A percentile compares a stretch with the other conserved stretches of the same genome.
Evolutionary conservation across 2,113 vertebrate species (phyloP).

Genomic region (Carollia perspicillata): DNA sequence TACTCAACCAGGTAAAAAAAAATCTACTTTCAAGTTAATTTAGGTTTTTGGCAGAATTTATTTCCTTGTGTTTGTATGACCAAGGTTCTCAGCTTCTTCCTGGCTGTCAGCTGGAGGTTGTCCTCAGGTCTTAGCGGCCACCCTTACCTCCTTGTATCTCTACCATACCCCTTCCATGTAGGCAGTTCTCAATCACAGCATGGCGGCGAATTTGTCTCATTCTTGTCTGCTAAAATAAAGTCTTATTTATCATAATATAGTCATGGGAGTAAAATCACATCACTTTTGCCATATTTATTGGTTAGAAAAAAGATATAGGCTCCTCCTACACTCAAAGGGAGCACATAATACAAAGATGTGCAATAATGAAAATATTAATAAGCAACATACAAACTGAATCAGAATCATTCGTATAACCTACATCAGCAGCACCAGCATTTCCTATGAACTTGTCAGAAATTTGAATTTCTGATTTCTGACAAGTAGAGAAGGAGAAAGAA

Average conservation of each 20-base stretch:
- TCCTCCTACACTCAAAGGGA: background rate
- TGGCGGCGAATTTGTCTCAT: background rate
- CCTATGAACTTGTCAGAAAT: background rate
- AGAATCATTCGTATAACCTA: background rate
- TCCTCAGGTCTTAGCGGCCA: background rate
- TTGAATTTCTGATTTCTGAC: background rate
- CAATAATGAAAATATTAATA: background rate
- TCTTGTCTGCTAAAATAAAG: background rate
- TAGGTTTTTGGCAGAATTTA: background rate
- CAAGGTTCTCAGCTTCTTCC: background rate
- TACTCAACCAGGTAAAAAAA: background rate
- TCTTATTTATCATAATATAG: background rate
- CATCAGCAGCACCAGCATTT: background rate
- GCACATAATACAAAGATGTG: background rate
- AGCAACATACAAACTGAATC: background rate
- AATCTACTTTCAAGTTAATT: background rate
- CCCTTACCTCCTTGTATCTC: background rate
- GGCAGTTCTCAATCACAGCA: background rate
- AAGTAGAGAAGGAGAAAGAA: background rate
- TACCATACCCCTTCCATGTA: rapidly evolving
- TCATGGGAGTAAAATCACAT: background rate
- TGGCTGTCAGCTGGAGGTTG: background rate
- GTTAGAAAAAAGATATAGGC: background rate
- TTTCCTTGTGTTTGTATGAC: background rate
- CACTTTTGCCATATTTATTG: background rate